Conservation (phyloP, 35 echinoderm and acorn worm genomes). For the Apostichopus japonicus region DNA sequence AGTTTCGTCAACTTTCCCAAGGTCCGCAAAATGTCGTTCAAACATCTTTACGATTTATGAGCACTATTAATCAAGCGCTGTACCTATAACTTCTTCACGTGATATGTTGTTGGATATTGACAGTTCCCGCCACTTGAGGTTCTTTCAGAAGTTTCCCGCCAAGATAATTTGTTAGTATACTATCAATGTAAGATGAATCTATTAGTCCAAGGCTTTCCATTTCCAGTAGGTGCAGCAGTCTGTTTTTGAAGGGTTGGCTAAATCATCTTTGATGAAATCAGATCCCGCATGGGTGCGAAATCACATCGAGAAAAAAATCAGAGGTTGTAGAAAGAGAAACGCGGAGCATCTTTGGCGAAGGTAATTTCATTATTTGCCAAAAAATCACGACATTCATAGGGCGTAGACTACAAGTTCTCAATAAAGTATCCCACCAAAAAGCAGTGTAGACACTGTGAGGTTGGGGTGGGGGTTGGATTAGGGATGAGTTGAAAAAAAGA, state of each 20-base stretch:
- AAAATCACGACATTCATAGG: too few relatives aligned
- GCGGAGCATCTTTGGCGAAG: too few relatives aligned
- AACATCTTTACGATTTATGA: background rate
- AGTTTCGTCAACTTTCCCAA: background rate
- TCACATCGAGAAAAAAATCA: too few relatives aligned
- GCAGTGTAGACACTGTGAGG: too few relatives aligned
- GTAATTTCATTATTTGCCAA: too few relatives aligned
- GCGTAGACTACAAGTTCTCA: too few relatives aligned
- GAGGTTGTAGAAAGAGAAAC: too few relatives aligned
- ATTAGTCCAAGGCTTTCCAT: background rate
- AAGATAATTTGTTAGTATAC: background rate
- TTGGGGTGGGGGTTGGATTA: too few relatives aligned
- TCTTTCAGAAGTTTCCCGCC: conserved; percentile 15
- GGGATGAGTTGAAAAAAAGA: too few relatives aligned
- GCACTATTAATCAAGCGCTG: background rate
- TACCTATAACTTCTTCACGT: background rate
- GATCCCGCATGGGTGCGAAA: background rate
- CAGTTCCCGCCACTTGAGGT: background rate
- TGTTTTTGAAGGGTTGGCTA: background rate
- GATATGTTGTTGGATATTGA: background rate
- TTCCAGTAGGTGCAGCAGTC: background rate
- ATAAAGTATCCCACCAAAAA: too few relatives aligned
- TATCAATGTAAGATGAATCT: background rate
- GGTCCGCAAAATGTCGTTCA: background rate
- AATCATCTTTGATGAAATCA: background rate